Base-by-base conservation (phyloP, 2,888 invertebrate species). In the Nysson spinosus region DNA sequence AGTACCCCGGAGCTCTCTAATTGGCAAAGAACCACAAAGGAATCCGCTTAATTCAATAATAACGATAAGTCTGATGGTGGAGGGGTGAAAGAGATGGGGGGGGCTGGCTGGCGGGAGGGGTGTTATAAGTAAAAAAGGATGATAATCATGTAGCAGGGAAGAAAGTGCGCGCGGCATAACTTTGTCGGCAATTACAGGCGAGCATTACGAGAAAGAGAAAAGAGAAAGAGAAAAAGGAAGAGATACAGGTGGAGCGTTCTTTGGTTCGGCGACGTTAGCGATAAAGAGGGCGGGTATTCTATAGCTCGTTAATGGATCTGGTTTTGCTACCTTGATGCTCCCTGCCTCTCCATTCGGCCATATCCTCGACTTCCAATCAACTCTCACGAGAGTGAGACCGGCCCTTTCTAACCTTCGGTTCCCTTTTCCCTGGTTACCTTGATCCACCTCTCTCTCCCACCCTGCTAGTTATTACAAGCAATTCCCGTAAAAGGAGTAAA, bases 261-360 rank as follows among this genome's bases (percentile, higher is more conserved):
- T 67, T 49, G 49, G 52, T 6, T 43, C 22, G 37, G 37, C 40
- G 46, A 20, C 26, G 17, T 26, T 56, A 32, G 44, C 55, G 64
- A 75, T 73, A 75, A 76, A 71, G 50, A 71, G 66, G 76, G 68
- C 70, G 75, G 51, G 58, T 63, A 46, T 62, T 62, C 54, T 22
- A 39, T 37, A 39, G 50, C 55, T 55, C 43, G 57, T 75, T 75
- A 75, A 75, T 68, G 75, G 65, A 70, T 72, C 75, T 70, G 75
- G 72, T 75, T 72, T 68, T 61, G 64, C 63, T 75, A 72, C 75
- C 67, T 75, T 65, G 74, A 74, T 66, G 63, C 66, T 52, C 17
- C 28, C 35, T 35, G 30, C 39, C 64, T 42, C 7, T 24, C 1
- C 16, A 5, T 20, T 22, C 39, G 49, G n/a, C 32, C 37, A 19